phyloP scores from a whole-genome alignment of 2,888 invertebrate genomes.

The Caenorhabditis wallacei region DNA sequence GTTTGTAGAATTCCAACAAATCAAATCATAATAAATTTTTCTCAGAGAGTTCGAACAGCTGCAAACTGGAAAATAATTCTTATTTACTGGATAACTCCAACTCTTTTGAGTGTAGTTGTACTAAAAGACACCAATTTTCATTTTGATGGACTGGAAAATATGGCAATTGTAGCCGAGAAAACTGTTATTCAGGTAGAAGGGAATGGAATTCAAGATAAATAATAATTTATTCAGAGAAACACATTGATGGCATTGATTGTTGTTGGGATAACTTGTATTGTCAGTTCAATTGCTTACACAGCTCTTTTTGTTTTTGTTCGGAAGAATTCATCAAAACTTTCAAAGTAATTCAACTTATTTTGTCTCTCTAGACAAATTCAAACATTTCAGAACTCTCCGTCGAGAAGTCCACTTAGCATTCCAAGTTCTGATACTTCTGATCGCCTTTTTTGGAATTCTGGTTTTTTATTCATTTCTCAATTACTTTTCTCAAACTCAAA shows the following conservation, averaged over 20 bases:
- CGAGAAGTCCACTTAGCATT: constrained; percentile 51
- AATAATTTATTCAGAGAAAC: constrained; percentile 26
- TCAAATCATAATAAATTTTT: background rate
- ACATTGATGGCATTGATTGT: constrained; percentile 58
- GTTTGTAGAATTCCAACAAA: background rate
- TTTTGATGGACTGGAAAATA: constrained; percentile 28
- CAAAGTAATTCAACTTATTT: constrained; percentile 15
- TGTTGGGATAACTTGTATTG: constrained; percentile 36
- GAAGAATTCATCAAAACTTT: constrained; percentile 17
- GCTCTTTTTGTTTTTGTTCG: constrained; percentile 26
- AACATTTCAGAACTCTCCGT: constrained; percentile 44
- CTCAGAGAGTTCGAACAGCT: constrained; percentile 23
- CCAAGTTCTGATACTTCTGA: constrained; percentile 44
- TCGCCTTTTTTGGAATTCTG: constrained; percentile 54
- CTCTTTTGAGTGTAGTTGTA: constrained; percentile 50
- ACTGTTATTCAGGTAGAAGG: constrained; percentile 18
- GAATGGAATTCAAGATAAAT: background rate
- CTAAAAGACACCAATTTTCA: constrained; percentile 48
- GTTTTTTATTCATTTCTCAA: constrained; percentile 51
- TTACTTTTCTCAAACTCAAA: constrained; percentile 49
- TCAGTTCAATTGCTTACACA: constrained; percentile 32
- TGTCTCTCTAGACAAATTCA: too few relatives aligned
- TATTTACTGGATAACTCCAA: constrained; percentile 54
- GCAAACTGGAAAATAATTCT: constrained; percentile 27
- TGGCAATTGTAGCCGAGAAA: constrained; percentile 22